Percentiles rank a stretch among this genome's conserved stretches.
These are phyloP conservation scores for Cricetomys ansorgei DNA, from an alignment of 2,113 vertebrate genomes.

Conservation along the genomic window DNA sequence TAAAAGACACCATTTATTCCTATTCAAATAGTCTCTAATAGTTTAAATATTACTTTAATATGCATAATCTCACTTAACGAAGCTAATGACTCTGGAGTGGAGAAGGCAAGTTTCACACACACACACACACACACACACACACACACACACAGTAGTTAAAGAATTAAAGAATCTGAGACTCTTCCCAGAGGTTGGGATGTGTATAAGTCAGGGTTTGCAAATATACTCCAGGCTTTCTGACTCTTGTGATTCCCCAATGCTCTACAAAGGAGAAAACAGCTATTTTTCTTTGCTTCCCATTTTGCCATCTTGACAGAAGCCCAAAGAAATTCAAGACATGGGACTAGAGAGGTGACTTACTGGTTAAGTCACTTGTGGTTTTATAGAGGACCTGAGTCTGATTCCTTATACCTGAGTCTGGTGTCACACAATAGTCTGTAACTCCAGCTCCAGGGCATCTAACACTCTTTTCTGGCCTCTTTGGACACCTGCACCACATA, in stretches of 20 bases:
- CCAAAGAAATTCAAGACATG: neutral
- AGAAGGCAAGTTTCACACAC: neutral
- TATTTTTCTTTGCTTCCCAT: neutral
- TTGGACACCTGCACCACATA: neutral
- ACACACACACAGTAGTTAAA: neutral
- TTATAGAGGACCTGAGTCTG: neutral
- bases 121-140: neutral
- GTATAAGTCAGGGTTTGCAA: neutral
- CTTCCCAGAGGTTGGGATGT: neutral
- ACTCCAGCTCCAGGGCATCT: neutral
- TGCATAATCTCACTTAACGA: neutral
- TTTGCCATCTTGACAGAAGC: neutral
- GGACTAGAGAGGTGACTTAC: neutral
- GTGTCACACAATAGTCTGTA: neutral
- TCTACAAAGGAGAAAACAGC: neutral
- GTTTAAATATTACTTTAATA: constrained; percentile 50
- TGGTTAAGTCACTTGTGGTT: neutral
- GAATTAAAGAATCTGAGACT: neutral
- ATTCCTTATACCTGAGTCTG: neutral
- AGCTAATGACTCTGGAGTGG: neutral
- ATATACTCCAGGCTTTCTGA: neutral
- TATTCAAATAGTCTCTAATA: neutral
- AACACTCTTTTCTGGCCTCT: neutral
- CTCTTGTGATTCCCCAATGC: neutral
- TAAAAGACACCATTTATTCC: constrained; percentile 27